Percentiles rank a stretch among this genome's conserved stretches.
Conservation (phyloP, 2,113 vertebrate genomes). For the Naja naja region DNA sequence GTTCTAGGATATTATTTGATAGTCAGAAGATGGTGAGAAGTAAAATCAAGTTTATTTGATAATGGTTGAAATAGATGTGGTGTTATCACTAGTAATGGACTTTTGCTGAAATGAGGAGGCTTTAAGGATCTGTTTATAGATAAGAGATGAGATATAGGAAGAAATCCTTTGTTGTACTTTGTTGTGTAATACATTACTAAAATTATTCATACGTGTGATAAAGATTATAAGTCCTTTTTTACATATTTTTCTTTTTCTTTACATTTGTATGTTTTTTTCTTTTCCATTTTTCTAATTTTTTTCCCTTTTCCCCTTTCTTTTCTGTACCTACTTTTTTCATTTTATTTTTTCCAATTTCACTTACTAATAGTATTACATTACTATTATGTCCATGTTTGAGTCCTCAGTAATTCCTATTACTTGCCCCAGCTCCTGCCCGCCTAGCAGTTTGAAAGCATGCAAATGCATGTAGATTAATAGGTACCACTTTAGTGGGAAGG, state of each 20-base stretch:
- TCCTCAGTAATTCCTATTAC: neutral
- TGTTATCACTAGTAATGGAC: neutral
- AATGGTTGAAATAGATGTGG: neutral
- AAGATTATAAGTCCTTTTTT: neutral
- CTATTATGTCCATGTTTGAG: neutral
- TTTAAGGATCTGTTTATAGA: neutral
- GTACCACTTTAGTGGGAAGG: neutral
- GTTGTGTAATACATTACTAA: neutral
- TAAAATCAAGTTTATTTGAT: neutral
- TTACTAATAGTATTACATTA: neutral
- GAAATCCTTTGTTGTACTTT: neutral
- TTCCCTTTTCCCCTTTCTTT: neutral
- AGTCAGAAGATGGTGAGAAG: neutral
- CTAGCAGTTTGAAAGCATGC: neutral
- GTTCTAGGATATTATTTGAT: neutral
- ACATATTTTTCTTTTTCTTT: neutral
- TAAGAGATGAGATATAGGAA: neutral
- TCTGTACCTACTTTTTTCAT: neutral
- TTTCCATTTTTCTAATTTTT: neutral
- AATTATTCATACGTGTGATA: neutral
- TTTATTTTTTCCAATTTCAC: neutral
- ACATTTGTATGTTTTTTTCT: neutral
- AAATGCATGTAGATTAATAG: neutral
- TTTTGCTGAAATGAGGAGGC: neutral
- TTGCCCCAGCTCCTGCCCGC: neutral